Conservation (phyloP, 1,140 invertebrate genomes). For the Copidosoma floridanum region DNA sequence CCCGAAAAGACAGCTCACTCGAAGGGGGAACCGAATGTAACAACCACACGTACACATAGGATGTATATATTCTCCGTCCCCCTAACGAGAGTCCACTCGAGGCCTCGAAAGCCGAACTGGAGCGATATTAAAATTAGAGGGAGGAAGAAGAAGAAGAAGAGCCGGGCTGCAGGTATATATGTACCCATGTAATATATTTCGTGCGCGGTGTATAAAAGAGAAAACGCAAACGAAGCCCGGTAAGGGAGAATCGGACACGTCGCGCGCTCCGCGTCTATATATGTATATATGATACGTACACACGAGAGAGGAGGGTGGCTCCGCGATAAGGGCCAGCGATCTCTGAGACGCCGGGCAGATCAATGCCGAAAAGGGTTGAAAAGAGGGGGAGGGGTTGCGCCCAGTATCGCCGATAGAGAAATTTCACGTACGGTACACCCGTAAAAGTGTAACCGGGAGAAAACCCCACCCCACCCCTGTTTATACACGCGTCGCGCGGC, state of each 20-base stretch:
- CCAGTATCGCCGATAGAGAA: slow-evolving; percentile 52
- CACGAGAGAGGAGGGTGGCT: slow-evolving; percentile 23
- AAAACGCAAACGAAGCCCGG: slow-evolving; percentile 12
- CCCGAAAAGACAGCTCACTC: too few relatives aligned
- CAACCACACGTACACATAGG: too few relatives aligned
- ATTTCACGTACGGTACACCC: too few relatives aligned
- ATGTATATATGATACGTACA: background rate
- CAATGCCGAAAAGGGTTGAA: slow-evolving; percentile 48
- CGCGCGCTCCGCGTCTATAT: background rate
- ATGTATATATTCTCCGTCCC: slow-evolving; percentile 16
- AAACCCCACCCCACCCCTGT: too few relatives aligned
- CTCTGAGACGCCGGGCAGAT: slow-evolving; percentile 43
- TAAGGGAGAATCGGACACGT: slow-evolving; percentile 28
- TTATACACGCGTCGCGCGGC: background rate
- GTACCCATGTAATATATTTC: too few relatives aligned
- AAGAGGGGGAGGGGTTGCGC: slow-evolving; percentile 22
- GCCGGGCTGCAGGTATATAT: slow-evolving; percentile 19
- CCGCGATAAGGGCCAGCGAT: slow-evolving; percentile 46
- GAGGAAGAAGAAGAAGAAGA: background rate
- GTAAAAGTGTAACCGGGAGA: too few relatives aligned
- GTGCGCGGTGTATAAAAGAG: slow-evolving; percentile 11
- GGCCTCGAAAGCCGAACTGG: slow-evolving; percentile 37
- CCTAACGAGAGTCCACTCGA: slow-evolving; percentile 45
- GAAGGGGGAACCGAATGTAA: too few relatives aligned
- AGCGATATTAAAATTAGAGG: slow-evolving; percentile 51